Evolutionary conservation across 2,888 invertebrate species (phyloP).

Genomic region (Brachypterus glaber): DNA sequence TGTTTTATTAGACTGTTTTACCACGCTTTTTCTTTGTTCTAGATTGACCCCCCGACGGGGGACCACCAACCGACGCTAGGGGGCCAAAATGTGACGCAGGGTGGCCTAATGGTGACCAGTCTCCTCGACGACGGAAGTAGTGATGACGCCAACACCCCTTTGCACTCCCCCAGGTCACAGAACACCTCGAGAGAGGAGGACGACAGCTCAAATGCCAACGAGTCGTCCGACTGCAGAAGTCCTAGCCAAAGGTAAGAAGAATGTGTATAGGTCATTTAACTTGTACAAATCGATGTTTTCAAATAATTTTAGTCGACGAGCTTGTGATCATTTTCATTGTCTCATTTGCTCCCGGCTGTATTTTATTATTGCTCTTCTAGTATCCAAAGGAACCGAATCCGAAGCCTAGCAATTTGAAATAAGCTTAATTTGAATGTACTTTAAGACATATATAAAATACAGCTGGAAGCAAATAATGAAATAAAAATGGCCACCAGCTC

Average conservation of each 20-base stretch:
- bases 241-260: conserved; percentile 57
- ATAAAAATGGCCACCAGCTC: too few relatives aligned
- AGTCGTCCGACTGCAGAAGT: conserved; percentile 56
- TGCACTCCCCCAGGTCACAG: conserved; percentile 49
- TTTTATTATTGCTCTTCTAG: too few relatives aligned
- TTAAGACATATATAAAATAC: too few relatives aligned
- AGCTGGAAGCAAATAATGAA: too few relatives aligned
- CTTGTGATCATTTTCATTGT: neutral
- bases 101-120: conserved; percentile 22
- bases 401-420: too few relatives aligned
- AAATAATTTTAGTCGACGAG: neutral
- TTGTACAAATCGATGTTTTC: too few relatives aligned
- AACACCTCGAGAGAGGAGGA: conserved; percentile 52
- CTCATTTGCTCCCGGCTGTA: too few relatives aligned
- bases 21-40: conserved; percentile 12
- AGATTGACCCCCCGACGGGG: conserved; percentile 23
- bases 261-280: too few relatives aligned
- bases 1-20: too few relatives aligned
- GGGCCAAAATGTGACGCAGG: conserved; percentile 14
- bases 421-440: too few relatives aligned
- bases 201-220: conserved; percentile 58
- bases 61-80: conserved; percentile 4
- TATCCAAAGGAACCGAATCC: too few relatives aligned
- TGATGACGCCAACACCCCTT: conserved; percentile 38
- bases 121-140: conserved; percentile 34